These are phyloP conservation scores for Micrasema minimum DNA, from an alignment of 1,140 invertebrate genomes.

Conservation along the genomic window DNA sequence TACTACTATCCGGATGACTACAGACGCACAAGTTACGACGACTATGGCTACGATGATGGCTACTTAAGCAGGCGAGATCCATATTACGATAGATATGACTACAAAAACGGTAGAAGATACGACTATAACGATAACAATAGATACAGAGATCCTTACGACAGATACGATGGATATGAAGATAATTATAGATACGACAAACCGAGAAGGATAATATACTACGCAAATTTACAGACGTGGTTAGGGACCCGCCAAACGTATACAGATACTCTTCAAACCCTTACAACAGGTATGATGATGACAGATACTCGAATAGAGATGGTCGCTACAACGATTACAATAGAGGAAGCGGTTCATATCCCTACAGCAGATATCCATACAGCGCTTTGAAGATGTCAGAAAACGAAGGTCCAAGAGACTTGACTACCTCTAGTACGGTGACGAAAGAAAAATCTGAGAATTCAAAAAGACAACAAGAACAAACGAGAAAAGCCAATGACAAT, in stretches of 20 bases:
- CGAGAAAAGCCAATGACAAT: slow-evolving; percentile 55
- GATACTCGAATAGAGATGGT: slow-evolving; percentile 58
- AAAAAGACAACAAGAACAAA: slow-evolving; percentile 61
- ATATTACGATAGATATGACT: slow-evolving; percentile 60
- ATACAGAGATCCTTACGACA: slow-evolving; percentile 59
- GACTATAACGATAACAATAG: slow-evolving; percentile 52
- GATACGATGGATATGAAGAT: slow-evolving; percentile 59
- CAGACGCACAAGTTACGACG: slow-evolving; percentile 58
- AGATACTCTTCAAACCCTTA: slow-evolving; percentile 61
- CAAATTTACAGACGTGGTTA: slow-evolving; percentile 64
- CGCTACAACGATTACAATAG: slow-evolving; percentile 53
- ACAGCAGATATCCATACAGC: slow-evolving; percentile 56
- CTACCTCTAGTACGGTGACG: slow-evolving; percentile 57
- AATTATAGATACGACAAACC: slow-evolving; percentile 62
- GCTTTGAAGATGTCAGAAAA: slow-evolving; percentile 63
- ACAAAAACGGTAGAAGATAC: slow-evolving; percentile 54
- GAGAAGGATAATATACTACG: slow-evolving; percentile 66
- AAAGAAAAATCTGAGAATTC: slow-evolving; percentile 63
- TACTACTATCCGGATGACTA: slow-evolving; percentile 64
- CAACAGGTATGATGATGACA: slow-evolving; percentile 61
- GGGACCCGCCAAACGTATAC: slow-evolving; percentile 63
- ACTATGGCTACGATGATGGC: slow-evolving; percentile 60
- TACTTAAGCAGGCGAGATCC: slow-evolving; percentile 54
- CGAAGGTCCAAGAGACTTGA: slow-evolving; percentile 62
- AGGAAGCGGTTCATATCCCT: slow-evolving; percentile 37